A percentile compares a stretch with the other conserved stretches of the same genome.
These are phyloP conservation scores for Coenonympha glycerion DNA, from an alignment of 2,888 invertebrate genomes.

Conservation along the genomic window DNA sequence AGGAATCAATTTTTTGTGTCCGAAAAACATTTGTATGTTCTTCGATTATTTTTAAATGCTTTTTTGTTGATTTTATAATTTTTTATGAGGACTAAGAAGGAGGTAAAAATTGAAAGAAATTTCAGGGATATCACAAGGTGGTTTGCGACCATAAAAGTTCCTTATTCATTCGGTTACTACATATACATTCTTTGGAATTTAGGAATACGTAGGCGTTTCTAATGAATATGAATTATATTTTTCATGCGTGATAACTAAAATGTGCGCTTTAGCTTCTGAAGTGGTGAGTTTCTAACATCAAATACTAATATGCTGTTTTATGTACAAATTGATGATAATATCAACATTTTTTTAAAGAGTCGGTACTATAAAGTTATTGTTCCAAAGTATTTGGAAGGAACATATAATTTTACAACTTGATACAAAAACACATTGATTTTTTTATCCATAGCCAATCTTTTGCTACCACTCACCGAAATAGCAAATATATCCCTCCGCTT, in stretches of 20 bases:
- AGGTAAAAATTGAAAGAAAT: too few species aligned
- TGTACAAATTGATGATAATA: conserved; percentile 36
- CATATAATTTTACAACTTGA: neutral
- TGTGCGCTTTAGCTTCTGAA: conserved; percentile 24
- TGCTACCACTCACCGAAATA: conserved; percentile 71
- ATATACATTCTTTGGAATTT: too few species aligned
- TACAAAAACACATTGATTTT: neutral
- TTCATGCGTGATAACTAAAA: conserved; percentile 7
- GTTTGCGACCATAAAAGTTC: neutral
- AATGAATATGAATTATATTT: too few species aligned
- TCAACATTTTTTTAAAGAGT: conserved; percentile 18
- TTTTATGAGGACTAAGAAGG: neutral
- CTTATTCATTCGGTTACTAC: too few species aligned
- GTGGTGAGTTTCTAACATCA: conserved; percentile 35
- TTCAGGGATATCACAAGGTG: neutral
- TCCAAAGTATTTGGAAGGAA: neutral
- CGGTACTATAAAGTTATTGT: neutral
- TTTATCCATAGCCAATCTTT: conserved; percentile 21
- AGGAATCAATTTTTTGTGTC: too few species aligned
- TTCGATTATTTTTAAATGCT: too few species aligned
- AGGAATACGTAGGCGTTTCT: too few species aligned
- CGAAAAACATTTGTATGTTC: too few species aligned
- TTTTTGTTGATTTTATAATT: too few species aligned
- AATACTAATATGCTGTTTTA: conserved; percentile 36
- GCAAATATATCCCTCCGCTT: conserved; percentile 75